Conservation (phyloP, 35 echinoderm and acorn worm genomes). For the Holothuria glaberrima region DNA sequence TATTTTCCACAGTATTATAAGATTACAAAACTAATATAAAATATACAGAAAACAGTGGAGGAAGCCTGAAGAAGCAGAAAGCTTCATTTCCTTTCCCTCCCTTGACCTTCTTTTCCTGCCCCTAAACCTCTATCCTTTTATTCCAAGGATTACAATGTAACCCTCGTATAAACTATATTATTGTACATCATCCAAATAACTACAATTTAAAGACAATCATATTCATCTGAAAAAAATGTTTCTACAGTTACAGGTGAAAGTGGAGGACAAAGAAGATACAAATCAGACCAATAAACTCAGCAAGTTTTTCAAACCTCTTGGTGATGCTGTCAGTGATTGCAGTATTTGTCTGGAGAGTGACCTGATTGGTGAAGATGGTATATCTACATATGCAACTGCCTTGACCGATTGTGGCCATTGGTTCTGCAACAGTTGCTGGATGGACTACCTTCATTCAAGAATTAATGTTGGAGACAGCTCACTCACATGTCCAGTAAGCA, state of each 20-base stretch:
- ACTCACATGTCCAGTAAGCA: constrained; percentile 89
- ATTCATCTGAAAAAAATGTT: neutral
- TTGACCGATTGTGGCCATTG: constrained; percentile 75
- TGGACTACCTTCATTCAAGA: constrained; percentile 60
- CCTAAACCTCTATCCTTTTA: no score
- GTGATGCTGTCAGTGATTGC: neutral
- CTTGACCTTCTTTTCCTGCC: no score
- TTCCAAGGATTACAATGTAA: no score
- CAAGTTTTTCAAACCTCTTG: neutral
- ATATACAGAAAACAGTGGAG: no score
- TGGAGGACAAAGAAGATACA: neutral
- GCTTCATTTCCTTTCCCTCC: no score
- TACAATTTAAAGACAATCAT: no score
- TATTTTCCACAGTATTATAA: no score
- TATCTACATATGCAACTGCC: constrained; percentile 34
- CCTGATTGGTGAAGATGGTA: neutral
- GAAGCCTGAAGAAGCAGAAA: no score
- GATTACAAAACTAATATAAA: no score
- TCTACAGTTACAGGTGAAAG: neutral
- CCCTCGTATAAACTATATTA: no score
- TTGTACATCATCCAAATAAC: no score
- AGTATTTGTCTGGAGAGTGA: constrained; percentile 35
- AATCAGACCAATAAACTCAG: neutral
- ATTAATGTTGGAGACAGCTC: constrained; percentile 67
- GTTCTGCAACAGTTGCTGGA: constrained; percentile 94